Evolutionary conservation across 2,113 vertebrate species (phyloP).

Genomic region (Toxostoma redivivum): DNA sequence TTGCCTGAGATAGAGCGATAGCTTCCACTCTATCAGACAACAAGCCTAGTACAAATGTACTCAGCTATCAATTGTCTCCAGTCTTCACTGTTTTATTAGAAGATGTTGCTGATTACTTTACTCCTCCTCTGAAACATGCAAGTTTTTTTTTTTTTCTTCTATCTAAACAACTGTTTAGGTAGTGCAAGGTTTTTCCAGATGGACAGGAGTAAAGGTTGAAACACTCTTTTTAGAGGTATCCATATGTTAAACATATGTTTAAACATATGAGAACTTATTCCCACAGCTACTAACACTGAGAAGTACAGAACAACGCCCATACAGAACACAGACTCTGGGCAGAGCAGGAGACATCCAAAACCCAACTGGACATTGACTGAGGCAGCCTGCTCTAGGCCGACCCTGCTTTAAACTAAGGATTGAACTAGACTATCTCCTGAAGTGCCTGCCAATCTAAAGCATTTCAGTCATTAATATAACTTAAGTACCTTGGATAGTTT

Average conservation of each 20-base stretch:
- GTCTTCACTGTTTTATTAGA: neutral
- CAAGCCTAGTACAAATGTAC: neutral
- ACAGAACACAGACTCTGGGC: neutral
- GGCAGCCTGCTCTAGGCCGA: neutral
- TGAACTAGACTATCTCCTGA: neutral
- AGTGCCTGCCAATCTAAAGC: neutral
- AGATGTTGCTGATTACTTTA: neutral
- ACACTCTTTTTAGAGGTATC: neutral
- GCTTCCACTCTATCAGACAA: neutral
- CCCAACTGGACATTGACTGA: fast-evolving
- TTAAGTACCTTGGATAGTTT: neutral
- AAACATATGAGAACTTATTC: neutral
- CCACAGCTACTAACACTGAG: neutral
- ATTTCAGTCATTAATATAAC: neutral
- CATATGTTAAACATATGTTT: neutral
- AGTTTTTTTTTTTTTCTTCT: fast-evolving
- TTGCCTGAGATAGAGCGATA: neutral
- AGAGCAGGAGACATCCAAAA: neutral
- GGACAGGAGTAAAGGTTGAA: neutral
- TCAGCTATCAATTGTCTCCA: neutral
- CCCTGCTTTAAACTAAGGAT: neutral
- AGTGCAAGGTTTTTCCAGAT: neutral
- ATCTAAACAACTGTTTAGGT: neutral
- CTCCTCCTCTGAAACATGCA: neutral
- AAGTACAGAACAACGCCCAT: fast-evolving